phyloP scores from a whole-genome alignment of 2,888 invertebrate genomes.

The Thereva unica region DNA sequence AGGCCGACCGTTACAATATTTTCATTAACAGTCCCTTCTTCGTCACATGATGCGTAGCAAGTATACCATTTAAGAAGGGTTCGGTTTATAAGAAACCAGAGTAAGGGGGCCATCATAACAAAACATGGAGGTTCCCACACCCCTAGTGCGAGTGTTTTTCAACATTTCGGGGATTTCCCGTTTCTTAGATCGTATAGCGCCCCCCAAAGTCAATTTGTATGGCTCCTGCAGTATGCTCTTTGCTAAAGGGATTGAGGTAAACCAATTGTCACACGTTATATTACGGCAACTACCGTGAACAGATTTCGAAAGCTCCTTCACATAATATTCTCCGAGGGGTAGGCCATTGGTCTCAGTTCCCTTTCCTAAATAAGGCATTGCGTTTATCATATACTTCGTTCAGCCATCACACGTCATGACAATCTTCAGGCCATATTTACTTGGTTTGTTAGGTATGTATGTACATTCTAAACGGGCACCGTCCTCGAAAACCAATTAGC shows the following conservation, averaged over 20 bases:
- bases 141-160: constrained; percentile 46
- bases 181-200: constrained; percentile 50
- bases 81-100: constrained; percentile 47
- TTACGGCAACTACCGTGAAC: constrained; percentile 40
- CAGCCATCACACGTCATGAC: constrained; percentile 39
- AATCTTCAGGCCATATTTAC: constrained; percentile 3
- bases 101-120: constrained; percentile 43
- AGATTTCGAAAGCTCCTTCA: constrained; percentile 39
- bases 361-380: no score
- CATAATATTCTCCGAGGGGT: constrained; percentile 40
- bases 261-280: constrained; percentile 50
- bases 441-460: constrained; percentile 36
- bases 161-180: constrained; percentile 49
- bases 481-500: background rate
- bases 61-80: background rate
- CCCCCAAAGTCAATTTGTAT: constrained; percentile 43
- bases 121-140: background rate
- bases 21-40: no score
- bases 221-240: constrained; percentile 47
- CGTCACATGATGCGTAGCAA: constrained; percentile 7
- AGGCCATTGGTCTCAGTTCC: constrained; percentile 30
- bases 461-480: constrained; percentile 8
- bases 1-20: no score
- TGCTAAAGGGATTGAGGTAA: constrained; percentile 49
- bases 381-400: no score